phyloP scores from a whole-genome alignment of 2,888 invertebrate species.

The Salticus scenicus region DNA sequence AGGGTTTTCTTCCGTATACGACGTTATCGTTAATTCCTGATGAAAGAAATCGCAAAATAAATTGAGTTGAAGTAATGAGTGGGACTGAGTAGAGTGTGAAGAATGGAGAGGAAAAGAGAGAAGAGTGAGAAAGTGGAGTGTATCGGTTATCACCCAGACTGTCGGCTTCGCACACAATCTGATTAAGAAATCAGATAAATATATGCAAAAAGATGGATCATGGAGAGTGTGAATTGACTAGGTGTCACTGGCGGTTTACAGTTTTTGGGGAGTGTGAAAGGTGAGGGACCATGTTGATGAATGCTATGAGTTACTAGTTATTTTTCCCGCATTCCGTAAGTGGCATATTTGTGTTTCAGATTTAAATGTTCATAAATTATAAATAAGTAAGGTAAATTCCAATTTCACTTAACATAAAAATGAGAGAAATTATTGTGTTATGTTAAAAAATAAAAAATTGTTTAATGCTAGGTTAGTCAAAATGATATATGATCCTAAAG shows the following conservation, averaged over 20 bases:
- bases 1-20: conserved; percentile 19
- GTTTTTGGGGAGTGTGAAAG: neutral
- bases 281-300: neutral
- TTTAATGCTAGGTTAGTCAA: too few relatives aligned
- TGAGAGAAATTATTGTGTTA: too few relatives aligned
- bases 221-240: neutral
- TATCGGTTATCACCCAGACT: conserved; percentile 11
- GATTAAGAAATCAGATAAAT: conserved; percentile 9
- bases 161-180: conserved; percentile 8
- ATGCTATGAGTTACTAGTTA: neutral
- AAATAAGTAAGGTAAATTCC: too few relatives aligned
- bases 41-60: conserved; percentile 24
- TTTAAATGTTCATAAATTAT: too few relatives aligned
- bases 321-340: neutral
- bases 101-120: neutral
- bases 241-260: neutral
- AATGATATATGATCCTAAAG: too few relatives aligned
- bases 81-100: neutral
- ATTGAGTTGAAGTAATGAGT: conserved; percentile 44
- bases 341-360: too few relatives aligned
- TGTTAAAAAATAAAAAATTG: too few relatives aligned
- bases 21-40: conserved; percentile 52
- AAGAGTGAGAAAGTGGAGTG: neutral
- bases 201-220: neutral
- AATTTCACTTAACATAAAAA: too few relatives aligned